A percentile compares a stretch with the other conserved stretches of the same genome.
These are phyloP conservation scores for Oreochromis niloticus DNA, from an alignment of 2,113 vertebrate genomes.

Conservation along the genomic window DNA sequence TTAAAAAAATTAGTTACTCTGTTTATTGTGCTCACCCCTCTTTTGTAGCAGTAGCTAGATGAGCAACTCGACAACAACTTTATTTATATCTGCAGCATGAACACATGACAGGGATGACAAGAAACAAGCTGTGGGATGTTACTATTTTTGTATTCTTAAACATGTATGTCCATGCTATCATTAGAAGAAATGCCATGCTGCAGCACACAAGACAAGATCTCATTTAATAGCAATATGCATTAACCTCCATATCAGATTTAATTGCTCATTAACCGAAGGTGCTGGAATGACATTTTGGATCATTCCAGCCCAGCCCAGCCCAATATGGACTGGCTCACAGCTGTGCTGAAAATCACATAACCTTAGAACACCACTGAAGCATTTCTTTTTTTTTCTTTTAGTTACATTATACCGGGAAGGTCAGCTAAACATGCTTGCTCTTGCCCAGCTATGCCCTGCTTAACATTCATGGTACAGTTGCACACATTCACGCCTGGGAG, in stretches of 20 bases:
- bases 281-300: background rate
- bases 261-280: background rate
- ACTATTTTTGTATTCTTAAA: background rate
- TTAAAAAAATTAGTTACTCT: background rate
- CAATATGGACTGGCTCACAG: background rate
- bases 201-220: background rate
- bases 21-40: background rate
- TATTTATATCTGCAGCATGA: background rate
- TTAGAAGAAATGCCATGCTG: background rate
- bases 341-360: background rate
- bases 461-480: conserved; percentile 45
- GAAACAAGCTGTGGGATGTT: background rate
- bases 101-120: background rate
- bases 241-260: background rate
- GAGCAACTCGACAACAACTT: background rate
- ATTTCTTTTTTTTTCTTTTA: background rate
- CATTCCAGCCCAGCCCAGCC: background rate
- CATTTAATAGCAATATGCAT: background rate
- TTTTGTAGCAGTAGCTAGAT: background rate
- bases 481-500: conserved; percentile 28
- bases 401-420: conserved; percentile 6
- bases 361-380: background rate
- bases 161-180: background rate
- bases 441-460: conserved; percentile 11
- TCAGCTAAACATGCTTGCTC: background rate